phyloP scores from a whole-genome alignment of 2,888 invertebrate species.

The Platerodrilus igneus region DNA sequence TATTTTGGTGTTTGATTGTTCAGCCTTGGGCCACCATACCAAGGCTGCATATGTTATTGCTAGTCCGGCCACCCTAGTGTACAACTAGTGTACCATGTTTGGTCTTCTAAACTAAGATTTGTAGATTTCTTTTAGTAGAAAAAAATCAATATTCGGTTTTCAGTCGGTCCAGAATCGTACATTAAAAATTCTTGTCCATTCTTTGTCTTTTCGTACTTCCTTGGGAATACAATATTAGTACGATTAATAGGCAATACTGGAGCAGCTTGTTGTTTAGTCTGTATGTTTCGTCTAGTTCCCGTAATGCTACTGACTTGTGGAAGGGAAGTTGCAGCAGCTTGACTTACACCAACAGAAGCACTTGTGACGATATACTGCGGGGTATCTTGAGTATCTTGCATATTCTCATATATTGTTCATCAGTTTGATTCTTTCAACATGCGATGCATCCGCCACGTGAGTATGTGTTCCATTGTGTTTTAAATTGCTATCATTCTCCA shows the following conservation, averaged over 20 bases:
- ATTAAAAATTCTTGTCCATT: conserved; percentile 2
- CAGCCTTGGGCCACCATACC: no score
- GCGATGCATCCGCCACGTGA: conserved; percentile 4
- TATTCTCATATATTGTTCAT: conserved; percentile 2
- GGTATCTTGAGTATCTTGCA: conserved; percentile 6
- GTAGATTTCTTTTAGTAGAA: no score
- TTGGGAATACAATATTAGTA: no score
- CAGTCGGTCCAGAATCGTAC: conserved; percentile 6
- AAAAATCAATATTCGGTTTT: conserved; percentile 7
- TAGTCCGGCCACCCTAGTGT: no score
- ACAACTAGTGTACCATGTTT: no score
- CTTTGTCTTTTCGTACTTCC: no score
- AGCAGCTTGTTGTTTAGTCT: not conserved
- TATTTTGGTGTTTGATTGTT: no score
- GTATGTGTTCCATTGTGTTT: conserved; percentile 8
- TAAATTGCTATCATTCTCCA: not conserved
- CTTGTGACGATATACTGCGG: conserved; percentile 6
- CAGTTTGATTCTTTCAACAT: conserved; percentile 7
- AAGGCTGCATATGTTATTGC: no score
- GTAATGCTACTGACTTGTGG: conserved; percentile 6
- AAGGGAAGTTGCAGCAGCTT: conserved; percentile 3
- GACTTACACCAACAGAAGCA: not conserved
- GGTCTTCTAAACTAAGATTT: no score
- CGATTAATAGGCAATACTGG: conserved; percentile 8
- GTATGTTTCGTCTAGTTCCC: conserved; percentile 9